Conservation (phyloP, 2,888 invertebrate genomes). For the Eristalinus sepulchralis region DNA sequence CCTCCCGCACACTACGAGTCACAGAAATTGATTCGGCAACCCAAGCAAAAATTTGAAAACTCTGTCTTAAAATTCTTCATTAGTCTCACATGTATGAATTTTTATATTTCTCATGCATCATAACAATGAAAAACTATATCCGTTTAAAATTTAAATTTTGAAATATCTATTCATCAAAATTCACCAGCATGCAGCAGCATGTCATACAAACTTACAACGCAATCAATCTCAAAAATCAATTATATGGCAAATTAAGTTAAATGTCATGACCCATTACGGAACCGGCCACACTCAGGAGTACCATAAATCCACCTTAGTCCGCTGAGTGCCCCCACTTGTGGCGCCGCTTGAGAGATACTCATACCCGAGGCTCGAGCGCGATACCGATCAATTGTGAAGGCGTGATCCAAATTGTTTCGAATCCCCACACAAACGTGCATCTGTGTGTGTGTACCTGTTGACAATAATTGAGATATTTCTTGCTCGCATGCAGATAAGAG, state of each 20-base stretch:
- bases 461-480: conserved; percentile 51
- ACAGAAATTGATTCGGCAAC: too few relatives aligned
- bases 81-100: background rate
- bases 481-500: conserved; percentile 15
- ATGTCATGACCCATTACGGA: conserved; percentile 56
- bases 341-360: background rate
- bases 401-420: conserved; percentile 31
- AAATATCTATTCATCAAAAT: background rate
- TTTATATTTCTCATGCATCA: too few relatives aligned
- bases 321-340: background rate
- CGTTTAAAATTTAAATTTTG: background rate
- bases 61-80: too few relatives aligned
- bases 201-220: conserved; percentile 21
- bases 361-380: background rate
- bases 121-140: background rate
- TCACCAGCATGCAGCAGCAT: background rate
- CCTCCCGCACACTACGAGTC: too few relatives aligned
- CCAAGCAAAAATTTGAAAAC: too few relatives aligned
- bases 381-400: conserved; percentile 39
- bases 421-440: background rate
- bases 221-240: conserved; percentile 46
- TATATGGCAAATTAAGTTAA: conserved; percentile 54
- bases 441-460: background rate
- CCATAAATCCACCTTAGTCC: conserved; percentile 26
- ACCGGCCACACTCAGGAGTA: conserved; percentile 15